A percentile compares a stretch with the other conserved stretches of the same genome.
phyloP scores from a whole-genome alignment of 2,113 vertebrate species.

The Lepus europaeus region DNA sequence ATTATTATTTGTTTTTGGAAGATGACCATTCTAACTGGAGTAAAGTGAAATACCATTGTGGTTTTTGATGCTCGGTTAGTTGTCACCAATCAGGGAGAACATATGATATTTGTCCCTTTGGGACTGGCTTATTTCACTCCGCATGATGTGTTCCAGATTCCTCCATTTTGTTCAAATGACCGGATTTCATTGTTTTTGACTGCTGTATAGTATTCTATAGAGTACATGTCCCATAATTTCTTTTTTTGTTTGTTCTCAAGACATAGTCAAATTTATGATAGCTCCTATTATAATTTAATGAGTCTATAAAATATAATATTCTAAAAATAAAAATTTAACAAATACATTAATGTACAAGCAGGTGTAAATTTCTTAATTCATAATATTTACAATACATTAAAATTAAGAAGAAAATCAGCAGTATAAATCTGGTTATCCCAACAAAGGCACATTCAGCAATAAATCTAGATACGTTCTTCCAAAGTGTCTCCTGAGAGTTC shows the following conservation, averaged over 20 bases:
- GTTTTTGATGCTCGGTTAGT: no score
- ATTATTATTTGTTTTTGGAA: no score
- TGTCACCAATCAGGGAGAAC: no score
- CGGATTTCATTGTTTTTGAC: no score
- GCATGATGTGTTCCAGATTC: no score
- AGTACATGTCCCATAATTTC: no score
- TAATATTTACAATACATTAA: conserved; percentile 1
- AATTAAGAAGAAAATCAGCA: background rate
- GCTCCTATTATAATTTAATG: conserved; percentile 13
- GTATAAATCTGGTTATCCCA: background rate
- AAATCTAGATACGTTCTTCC: background rate
- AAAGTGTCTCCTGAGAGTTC: conserved; percentile 5
- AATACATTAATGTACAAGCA: background rate
- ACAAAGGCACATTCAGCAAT: background rate
- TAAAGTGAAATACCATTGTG: no score
- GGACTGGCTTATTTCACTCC: no score
- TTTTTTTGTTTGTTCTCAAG: background rate
- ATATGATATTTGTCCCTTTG: no score
- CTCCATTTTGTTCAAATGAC: no score
- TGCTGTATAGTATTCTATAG: no score
- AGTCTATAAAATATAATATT: conserved; percentile 24
- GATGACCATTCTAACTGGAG: no score
- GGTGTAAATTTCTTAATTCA: background rate
- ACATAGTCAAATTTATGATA: conserved; percentile 16
- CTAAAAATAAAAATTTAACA: conserved; percentile 49